Percentiles rank a stretch among this genome's conserved stretches.
Evolutionary conservation across 2,797 vertebrate genomes (phyloP).

Genomic region (Valencia hispanica): DNA sequence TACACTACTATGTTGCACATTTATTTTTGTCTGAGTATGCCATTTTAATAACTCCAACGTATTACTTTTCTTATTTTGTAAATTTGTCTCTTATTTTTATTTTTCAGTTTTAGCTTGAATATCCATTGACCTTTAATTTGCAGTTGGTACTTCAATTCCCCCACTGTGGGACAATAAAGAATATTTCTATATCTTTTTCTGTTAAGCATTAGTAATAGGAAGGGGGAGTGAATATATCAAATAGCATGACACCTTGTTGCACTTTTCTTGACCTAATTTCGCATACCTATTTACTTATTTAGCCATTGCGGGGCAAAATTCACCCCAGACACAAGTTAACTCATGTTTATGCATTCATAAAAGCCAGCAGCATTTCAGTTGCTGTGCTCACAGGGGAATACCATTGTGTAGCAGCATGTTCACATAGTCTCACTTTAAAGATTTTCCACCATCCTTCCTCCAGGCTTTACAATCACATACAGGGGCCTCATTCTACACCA

Average conservation of each 20-base stretch:
- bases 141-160: background rate
- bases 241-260: constrained; percentile 21
- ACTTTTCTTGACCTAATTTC: constrained; percentile 5
- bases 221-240: background rate
- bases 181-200: background rate
- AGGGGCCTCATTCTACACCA: constrained; percentile 27
- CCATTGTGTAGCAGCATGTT: constrained; percentile 55
- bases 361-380: background rate
- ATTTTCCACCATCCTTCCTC: constrained; percentile 71
- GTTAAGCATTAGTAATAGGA: background rate
- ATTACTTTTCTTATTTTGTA: background rate
- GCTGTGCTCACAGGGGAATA: constrained; percentile 25
- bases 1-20: background rate
- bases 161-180: background rate
- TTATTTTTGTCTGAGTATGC: background rate
- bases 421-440: constrained; percentile 66
- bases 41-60: too few species aligned
- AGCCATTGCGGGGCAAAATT: constrained; percentile 17
- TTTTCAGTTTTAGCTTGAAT: background rate
- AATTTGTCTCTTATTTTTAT: background rate
- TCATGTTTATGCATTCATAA: constrained; percentile 1
- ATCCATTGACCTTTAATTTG: background rate
- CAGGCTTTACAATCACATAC: constrained; percentile 41
- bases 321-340: constrained; percentile 1
- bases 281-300: background rate